Evolutionary conservation across 2,797 vertebrate species (phyloP).

Genomic region (Gambelia wislizenii): DNA sequence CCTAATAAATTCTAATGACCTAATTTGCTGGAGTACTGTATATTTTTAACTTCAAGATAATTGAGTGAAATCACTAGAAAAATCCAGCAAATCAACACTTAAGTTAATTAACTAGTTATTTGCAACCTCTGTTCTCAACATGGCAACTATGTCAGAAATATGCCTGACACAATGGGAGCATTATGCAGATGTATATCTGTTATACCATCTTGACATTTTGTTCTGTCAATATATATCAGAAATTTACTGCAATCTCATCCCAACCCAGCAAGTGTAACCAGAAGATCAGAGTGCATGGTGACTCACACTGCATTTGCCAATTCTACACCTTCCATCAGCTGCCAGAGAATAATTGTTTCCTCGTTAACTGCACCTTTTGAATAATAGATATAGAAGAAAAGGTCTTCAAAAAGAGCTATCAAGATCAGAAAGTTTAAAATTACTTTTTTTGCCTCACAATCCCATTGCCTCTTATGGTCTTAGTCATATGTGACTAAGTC

Average conservation of each 20-base stretch:
- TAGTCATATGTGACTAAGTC: neutral
- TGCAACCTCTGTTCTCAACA: neutral
- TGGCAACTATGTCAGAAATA: neutral
- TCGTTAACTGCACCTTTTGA: constrained; percentile 7
- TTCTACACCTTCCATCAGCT: constrained; percentile 61
- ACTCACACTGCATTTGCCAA: constrained; percentile 60
- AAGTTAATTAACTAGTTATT: too few relatives aligned
- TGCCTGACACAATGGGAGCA: neutral
- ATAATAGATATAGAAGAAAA: constrained; percentile 5
- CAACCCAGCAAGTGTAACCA: neutral
- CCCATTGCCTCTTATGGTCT: constrained; percentile 3
- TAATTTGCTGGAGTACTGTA: too few relatives aligned
- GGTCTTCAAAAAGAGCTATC: neutral
- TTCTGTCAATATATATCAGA: neutral
- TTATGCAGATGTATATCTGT: neutral
- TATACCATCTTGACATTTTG: neutral
- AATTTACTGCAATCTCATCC: neutral
- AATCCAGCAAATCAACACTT: too few relatives aligned
- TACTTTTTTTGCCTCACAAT: neutral
- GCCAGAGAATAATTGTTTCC: constrained; percentile 19
- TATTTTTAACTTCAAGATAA: too few relatives aligned
- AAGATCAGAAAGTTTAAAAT: constrained; percentile 1
- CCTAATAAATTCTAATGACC: too few relatives aligned
- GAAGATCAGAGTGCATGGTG: neutral
- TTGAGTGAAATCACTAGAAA: too few relatives aligned